phyloP scores from a whole-genome alignment of 2,113 vertebrate species.

The Cricetomys ansorgei region DNA sequence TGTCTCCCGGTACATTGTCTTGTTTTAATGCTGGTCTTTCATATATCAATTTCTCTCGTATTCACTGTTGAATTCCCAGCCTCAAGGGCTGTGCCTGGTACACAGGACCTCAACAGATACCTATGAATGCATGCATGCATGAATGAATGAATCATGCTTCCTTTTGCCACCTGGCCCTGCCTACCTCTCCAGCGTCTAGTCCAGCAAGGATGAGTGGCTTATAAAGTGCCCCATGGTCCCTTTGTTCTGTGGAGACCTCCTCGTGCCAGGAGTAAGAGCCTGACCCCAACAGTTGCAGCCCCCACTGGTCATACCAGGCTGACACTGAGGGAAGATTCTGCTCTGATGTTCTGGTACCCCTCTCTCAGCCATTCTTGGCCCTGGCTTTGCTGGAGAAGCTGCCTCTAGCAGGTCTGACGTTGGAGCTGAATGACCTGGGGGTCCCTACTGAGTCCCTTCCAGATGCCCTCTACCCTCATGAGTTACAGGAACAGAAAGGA shows the following conservation, averaged over 20 bases:
- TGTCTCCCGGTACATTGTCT: background rate
- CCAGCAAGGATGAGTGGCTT: background rate
- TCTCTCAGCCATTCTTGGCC: background rate
- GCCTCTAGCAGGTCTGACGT: background rate
- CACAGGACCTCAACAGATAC: background rate
- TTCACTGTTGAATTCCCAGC: background rate
- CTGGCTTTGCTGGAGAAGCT: background rate
- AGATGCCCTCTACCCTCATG: background rate
- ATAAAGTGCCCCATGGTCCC: background rate
- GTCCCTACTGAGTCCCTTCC: background rate
- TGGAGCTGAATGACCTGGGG: background rate
- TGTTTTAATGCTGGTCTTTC: background rate
- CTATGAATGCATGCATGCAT: background rate
- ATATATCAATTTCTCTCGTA: background rate
- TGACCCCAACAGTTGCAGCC: background rate
- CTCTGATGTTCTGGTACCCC: background rate
- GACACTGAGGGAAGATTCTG: background rate
- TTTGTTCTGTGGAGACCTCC: background rate
- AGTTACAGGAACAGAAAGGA: background rate
- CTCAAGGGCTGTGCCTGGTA: background rate
- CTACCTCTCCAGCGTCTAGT: background rate
- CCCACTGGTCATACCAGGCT: rapidly evolving
- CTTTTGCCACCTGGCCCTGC: background rate
- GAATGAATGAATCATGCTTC: background rate
- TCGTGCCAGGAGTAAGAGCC: background rate